Evolutionary conservation across 2,888 invertebrate genomes (phyloP).

Genomic region (Perdita meconis): DNA sequence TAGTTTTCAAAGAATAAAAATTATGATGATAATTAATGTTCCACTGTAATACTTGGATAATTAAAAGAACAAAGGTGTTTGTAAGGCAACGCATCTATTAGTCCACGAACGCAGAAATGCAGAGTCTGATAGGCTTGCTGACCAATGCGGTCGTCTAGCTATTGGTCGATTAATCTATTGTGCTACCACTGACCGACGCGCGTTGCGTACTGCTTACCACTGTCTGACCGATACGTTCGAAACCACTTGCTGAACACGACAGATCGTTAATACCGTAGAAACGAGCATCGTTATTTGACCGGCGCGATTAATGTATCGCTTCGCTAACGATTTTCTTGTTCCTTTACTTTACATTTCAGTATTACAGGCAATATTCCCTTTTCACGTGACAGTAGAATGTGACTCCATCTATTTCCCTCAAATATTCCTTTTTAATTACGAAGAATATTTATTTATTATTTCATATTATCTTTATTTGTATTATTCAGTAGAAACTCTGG

Average conservation of each 20-base stretch:
- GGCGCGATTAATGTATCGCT: not conserved
- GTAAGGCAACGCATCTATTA: conserved; percentile 11
- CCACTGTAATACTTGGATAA: not conserved
- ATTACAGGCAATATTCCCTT: not conserved
- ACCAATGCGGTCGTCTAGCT: conserved; percentile 44
- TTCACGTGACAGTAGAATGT: not conserved
- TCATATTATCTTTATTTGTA: no score
- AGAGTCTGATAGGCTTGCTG: conserved; percentile 38
- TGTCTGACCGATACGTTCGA: conserved; percentile 44
- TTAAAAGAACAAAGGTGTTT: not conserved
- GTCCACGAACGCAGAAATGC: conserved; percentile 22
- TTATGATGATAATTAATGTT: not conserved
- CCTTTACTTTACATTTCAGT: not conserved
- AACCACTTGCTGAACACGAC: conserved; percentile 41
- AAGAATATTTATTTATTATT: no score
- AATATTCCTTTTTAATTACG: no score
- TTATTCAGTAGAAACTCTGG: no score
- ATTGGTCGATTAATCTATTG: conserved; percentile 61
- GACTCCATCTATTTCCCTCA: no score
- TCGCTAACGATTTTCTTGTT: not conserved
- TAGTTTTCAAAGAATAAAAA: not conserved
- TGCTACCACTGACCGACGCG: conserved; percentile 46
- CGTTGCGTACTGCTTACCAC: conserved; percentile 55
- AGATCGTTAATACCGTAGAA: conserved; percentile 39
- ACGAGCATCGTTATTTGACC: conserved; percentile 13